Evolutionary conservation across 2,888 invertebrate species (phyloP).

Genomic region (Dysmachus trigonus): DNA sequence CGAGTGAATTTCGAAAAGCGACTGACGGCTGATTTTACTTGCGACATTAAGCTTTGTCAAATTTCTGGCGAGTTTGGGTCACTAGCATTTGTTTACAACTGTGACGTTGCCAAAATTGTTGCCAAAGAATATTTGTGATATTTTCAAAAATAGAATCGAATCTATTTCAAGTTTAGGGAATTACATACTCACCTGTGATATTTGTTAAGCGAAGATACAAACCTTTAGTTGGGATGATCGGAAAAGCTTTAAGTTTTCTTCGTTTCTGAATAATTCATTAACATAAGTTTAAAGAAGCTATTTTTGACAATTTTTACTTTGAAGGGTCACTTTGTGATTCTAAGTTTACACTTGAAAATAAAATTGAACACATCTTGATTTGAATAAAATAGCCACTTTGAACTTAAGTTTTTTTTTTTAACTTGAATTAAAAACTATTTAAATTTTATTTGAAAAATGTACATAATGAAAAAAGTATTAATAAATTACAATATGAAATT

Average conservation of each 20-base stretch:
- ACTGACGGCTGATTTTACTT: not conserved
- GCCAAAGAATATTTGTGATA: not conserved
- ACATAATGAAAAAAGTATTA: no score
- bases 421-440: no score
- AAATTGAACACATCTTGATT: no score
- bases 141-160: slow-evolving; percentile 8
- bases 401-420: no score
- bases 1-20: not conserved
- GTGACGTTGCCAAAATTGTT: not conserved
- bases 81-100: not conserved
- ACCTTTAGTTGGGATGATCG: not conserved
- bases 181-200: not conserved
- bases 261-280: not conserved
- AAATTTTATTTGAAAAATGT: no score
- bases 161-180: not conserved
- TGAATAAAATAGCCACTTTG: no score
- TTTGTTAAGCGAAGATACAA: not conserved
- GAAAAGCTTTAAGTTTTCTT: not conserved
- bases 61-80: not conserved
- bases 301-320: no score
- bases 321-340: no score
- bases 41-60: not conserved
- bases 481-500: no score
- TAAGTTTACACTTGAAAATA: no score
- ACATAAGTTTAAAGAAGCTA: no score